phyloP scores from a whole-genome alignment of 64 coral and sea anemone genomes.

The Montipora capricornis region DNA sequence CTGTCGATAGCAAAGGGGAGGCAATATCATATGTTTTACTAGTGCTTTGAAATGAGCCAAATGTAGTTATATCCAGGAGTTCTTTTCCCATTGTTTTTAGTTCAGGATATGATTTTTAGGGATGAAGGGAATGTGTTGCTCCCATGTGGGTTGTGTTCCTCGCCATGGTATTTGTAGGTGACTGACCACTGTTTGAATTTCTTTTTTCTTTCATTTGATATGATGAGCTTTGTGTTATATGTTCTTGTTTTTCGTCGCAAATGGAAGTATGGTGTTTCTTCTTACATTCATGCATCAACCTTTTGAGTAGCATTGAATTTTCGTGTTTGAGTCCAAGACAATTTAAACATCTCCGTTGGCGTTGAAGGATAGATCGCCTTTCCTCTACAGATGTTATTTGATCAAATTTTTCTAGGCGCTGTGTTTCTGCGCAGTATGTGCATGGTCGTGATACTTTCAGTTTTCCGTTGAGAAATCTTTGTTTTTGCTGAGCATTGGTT shows the following conservation, averaged over 20 bases:
- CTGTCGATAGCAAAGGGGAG: too few species aligned
- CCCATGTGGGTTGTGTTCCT: slow-evolving; percentile 36
- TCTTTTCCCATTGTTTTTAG: too few species aligned
- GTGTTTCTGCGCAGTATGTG: too few species aligned
- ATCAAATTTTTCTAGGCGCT: neutral
- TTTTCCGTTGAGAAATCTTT: too few species aligned
- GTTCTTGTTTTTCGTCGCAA: neutral
- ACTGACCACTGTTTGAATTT: neutral
- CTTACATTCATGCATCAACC: too few species aligned
- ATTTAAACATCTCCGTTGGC: slow-evolving; percentile 31
- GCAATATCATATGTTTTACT: too few species aligned
- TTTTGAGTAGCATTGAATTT: neutral
- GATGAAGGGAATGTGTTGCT: slow-evolving; percentile 13
- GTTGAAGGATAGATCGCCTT: slow-evolving; percentile 44
- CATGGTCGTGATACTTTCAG: too few species aligned
- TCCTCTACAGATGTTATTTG: slow-evolving; percentile 47
- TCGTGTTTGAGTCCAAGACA: slow-evolving; percentile 56
- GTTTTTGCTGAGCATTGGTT: too few species aligned
- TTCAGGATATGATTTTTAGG: slow-evolving; percentile 17
- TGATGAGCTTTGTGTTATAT: neutral
- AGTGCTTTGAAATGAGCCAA: too few species aligned
- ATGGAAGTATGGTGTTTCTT: too few species aligned
- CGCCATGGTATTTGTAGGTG: neutral
- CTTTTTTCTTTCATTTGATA: slow-evolving; percentile 3
- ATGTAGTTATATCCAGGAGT: too few species aligned